Evolutionary conservation across 2,888 invertebrate genomes (phyloP).

Genomic region (Leucophenga maculata): DNA sequence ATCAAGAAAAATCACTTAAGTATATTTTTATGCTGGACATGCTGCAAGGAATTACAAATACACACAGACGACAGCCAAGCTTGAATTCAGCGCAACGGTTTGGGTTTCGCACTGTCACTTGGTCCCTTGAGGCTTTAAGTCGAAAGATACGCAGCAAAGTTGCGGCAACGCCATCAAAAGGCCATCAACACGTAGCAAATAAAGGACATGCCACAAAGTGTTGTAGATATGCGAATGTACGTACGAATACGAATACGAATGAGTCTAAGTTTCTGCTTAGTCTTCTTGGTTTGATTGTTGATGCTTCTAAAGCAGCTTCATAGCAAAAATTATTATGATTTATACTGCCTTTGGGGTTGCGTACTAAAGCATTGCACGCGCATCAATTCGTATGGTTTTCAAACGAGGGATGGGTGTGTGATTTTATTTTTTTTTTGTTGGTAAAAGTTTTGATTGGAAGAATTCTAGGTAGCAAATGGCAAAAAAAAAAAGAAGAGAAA

Average conservation of each 20-base stretch:
- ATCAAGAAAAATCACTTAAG: slow-evolving; percentile 66
- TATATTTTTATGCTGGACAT: slow-evolving; percentile 66
- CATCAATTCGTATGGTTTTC: not conserved
- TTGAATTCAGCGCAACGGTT: slow-evolving; percentile 24
- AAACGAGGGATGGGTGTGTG: too few species aligned
- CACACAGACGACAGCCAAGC: slow-evolving; percentile 43
- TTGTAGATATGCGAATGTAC: slow-evolving; percentile 53
- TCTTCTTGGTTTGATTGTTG: slow-evolving; percentile 14
- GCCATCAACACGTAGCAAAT: slow-evolving; percentile 66
- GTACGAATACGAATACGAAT: not conserved
- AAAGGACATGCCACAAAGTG: slow-evolving; percentile 65
- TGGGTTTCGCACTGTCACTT: not conserved
- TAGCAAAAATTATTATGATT: slow-evolving; percentile 65
- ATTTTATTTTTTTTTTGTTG: too few species aligned
- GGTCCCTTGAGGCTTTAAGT: slow-evolving; percentile 52
- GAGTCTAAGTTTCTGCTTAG: slow-evolving; percentile 2
- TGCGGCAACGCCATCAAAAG: slow-evolving; percentile 57
- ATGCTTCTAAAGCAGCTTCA: slow-evolving; percentile 44
- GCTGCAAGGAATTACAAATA: slow-evolving; percentile 66
- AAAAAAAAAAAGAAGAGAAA: too few species aligned
- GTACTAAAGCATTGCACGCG: slow-evolving; percentile 46
- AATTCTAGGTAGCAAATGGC: too few species aligned
- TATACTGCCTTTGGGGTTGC: slow-evolving; percentile 66
- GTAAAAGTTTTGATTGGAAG: too few species aligned
- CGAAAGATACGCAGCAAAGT: slow-evolving; percentile 47